Evolutionary conservation across 2,797 vertebrate genomes (phyloP).

Genomic region (Hozukius guyotensis): DNA sequence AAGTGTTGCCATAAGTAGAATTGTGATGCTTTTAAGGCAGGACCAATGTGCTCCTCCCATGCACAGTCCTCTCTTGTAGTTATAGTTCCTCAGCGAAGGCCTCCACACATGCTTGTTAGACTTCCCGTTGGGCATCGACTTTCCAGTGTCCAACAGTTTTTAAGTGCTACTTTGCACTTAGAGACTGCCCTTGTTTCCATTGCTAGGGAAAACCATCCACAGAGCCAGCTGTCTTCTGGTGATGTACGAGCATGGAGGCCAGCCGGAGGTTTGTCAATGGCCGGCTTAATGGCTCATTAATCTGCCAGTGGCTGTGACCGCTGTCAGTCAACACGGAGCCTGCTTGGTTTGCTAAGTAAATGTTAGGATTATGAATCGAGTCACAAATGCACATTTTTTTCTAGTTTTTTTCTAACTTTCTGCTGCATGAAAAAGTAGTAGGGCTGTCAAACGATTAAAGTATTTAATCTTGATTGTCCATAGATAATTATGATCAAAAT

Average conservation of each 20-base stretch:
- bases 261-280: slow-evolving; percentile 24
- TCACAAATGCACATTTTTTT: neutral
- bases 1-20: neutral
- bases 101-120: neutral
- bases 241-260: neutral
- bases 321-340: slow-evolving; percentile 27
- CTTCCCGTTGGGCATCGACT: slow-evolving; percentile 7
- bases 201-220: neutral
- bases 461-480: too few species aligned
- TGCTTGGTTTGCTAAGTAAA: slow-evolving; percentile 33
- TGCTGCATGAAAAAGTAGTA: too few species aligned
- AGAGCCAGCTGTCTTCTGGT: neutral
- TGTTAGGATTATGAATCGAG: slow-evolving; percentile 21
- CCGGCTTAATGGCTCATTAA: slow-evolving; percentile 36
- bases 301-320: slow-evolving; percentile 35
- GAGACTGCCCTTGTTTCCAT: slow-evolving; percentile 6
- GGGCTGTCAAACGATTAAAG: too few species aligned
- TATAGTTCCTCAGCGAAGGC: neutral
- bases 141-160: neutral
- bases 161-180: slow-evolving; percentile 10
- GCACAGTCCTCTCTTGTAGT: neutral
- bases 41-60: neutral
- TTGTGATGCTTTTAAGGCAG: neutral
- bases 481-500: too few species aligned
- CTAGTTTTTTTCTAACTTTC: too few species aligned